A percentile compares a stretch with the other conserved stretches of the same genome.
Evolutionary conservation across 2,113 vertebrate species (phyloP).

Genomic region (Nematolebias whitei): DNA sequence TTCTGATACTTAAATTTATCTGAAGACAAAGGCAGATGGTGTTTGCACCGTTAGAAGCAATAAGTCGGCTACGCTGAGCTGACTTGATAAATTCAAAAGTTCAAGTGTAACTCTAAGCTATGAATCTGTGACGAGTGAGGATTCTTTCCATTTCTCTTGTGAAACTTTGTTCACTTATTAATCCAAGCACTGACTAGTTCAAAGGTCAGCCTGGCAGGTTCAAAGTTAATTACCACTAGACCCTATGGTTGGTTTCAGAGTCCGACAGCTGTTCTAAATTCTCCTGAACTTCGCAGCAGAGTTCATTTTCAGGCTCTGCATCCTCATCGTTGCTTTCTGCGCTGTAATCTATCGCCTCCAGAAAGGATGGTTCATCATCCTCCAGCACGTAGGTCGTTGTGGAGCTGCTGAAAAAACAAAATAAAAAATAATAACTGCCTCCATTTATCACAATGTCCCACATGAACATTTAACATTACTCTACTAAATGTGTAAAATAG

Average conservation of each 20-base stretch:
- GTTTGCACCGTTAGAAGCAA: slow-evolving; percentile 25
- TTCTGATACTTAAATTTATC: slow-evolving; percentile 3
- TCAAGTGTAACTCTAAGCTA: slow-evolving; percentile 29
- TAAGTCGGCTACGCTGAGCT: neutral
- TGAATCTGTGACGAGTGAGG: slow-evolving; percentile 9
- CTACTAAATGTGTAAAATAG: too few species aligned
- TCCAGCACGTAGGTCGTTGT: slow-evolving; percentile 92
- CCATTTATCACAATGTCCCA: too few species aligned
- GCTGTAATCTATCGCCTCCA: slow-evolving; percentile 98
- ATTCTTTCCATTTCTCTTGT: slow-evolving; percentile 15
- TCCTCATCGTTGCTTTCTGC: slow-evolving; percentile 97
- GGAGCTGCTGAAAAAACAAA: slow-evolving; percentile 72
- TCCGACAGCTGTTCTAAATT: slow-evolving; percentile 83
- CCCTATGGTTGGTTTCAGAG: slow-evolving; percentile 80
- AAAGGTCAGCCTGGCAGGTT: slow-evolving; percentile 12
- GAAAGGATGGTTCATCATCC: slow-evolving; percentile 94
- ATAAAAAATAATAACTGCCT: neutral
- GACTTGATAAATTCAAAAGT: slow-evolving; percentile 4
- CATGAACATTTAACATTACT: too few species aligned
- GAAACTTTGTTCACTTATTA: slow-evolving; percentile 8
- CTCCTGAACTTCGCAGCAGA: slow-evolving; percentile 73
- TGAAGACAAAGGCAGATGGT: slow-evolving; percentile 29
- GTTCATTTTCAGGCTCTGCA: slow-evolving; percentile 73
- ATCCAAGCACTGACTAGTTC: slow-evolving; percentile 12
- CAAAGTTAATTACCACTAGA: slow-evolving; percentile 39